Conservation (phyloP, 2,888 invertebrate genomes). For the Cetonia aurata region DNA sequence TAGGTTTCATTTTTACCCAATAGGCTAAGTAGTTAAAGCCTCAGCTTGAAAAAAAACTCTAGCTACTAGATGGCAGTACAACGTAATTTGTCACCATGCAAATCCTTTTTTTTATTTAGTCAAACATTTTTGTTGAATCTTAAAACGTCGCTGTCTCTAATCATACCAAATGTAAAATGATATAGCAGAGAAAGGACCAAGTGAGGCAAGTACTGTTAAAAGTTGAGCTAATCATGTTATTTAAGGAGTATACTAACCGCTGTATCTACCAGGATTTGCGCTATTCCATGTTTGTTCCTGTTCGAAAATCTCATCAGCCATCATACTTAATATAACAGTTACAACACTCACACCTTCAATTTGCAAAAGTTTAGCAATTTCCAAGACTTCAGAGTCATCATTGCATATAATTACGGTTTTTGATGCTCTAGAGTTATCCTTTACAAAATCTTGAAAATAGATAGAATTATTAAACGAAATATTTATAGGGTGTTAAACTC, state of each 20-base stretch:
- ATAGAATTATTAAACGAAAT: constrained; percentile 23
- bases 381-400: constrained; percentile 70
- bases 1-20: no score
- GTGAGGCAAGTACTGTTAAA: no score
- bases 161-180: no score
- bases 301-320: constrained; percentile 43
- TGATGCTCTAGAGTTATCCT: constrained; percentile 65
- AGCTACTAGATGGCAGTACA: no score
- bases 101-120: no score
- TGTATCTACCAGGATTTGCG: constrained; percentile 44
- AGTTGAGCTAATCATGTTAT: no score
- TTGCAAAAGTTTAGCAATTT: constrained; percentile 59
- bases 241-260: constrained; percentile 40
- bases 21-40: no score
- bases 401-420: constrained; percentile 76
- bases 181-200: no score
- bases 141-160: no score
- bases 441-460: constrained; percentile 65
- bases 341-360: constrained; percentile 54
- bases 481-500: constrained; percentile 53
- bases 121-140: no score
- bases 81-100: no score
- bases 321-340: constrained; percentile 54
- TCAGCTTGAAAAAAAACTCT: no score
- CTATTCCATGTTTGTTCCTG: constrained; percentile 46